Evolutionary conservation across 2,797 vertebrate species (phyloP).

Genomic region (Poeciliopsis presidionis): DNA sequence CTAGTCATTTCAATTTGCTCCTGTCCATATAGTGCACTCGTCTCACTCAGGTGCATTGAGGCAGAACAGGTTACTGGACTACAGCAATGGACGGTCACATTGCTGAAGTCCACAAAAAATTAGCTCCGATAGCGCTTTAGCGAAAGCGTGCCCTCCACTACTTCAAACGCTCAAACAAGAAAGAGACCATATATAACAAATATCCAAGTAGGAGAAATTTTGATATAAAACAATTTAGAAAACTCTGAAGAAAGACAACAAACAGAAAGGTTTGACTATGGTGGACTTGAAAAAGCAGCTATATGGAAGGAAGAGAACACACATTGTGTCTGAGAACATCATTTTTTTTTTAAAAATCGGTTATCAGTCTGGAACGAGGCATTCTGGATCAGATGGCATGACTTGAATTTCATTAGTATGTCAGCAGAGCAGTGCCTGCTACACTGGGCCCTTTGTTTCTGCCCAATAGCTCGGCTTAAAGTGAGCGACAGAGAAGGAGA

Average conservation of each 20-base stretch:
- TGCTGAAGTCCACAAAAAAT: neutral
- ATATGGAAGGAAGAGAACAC: conserved; percentile 52
- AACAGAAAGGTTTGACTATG: conserved; percentile 54
- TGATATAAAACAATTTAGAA: too few relatives aligned
- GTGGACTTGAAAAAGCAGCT: conserved; percentile 43
- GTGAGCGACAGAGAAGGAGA: conserved; percentile 30
- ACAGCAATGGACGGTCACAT: neutral
- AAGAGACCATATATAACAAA: neutral
- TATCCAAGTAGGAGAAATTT: neutral
- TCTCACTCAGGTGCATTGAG: neutral
- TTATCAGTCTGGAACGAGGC: conserved; percentile 76
- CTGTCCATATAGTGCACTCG: neutral
- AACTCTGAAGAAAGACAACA: conserved; percentile 31
- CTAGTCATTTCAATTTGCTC: neutral
- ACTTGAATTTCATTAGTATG: conserved; percentile 80
- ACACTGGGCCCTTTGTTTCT: conserved; percentile 73
- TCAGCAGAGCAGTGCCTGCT: conserved; percentile 68
- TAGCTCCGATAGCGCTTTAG: neutral
- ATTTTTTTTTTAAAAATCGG: conserved; percentile 48
- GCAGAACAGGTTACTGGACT: neutral
- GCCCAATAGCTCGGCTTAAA: conserved; percentile 62
- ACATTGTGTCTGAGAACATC: conserved; percentile 56
- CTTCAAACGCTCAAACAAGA: conserved; percentile 19
- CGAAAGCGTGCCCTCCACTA: neutral
- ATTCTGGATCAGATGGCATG: conserved; percentile 68